phyloP scores from a whole-genome alignment of 2,797 vertebrate genomes.

The Scarus forsteni region DNA sequence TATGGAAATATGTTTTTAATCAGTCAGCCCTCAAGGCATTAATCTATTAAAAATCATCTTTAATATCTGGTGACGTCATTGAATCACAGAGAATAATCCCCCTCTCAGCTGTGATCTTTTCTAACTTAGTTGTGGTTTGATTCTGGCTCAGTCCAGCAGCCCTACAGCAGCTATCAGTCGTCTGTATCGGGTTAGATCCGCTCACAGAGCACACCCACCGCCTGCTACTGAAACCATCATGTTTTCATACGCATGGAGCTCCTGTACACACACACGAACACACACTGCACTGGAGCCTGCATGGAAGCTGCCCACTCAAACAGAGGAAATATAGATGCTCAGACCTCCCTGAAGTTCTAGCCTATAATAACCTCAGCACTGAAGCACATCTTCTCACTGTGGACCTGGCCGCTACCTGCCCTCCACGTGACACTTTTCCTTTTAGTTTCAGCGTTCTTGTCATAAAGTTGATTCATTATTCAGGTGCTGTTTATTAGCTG shows the following conservation, averaged over 20 bases:
- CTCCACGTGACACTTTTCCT: background rate
- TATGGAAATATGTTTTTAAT: too few relatives aligned
- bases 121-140: background rate
- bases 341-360: background rate
- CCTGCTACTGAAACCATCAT: slow-evolving; percentile 66
- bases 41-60: too few relatives aligned
- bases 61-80: too few relatives aligned
- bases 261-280: slow-evolving; percentile 13
- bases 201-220: slow-evolving; percentile 42
- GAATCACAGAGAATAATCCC: background rate
- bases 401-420: background rate
- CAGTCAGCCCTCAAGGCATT: too few relatives aligned
- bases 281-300: slow-evolving; percentile 33
- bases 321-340: background rate
- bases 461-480: slow-evolving; percentile 73
- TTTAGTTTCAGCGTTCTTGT: slow-evolving; percentile 32
- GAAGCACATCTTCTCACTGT: slow-evolving; percentile 23
- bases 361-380: too few relatives aligned
- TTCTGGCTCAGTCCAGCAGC: slow-evolving; percentile 14
- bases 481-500: slow-evolving; percentile 87
- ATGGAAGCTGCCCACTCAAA: slow-evolving; percentile 25
- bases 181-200: slow-evolving; percentile 51
- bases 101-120: background rate
- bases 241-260: slow-evolving; percentile 59
- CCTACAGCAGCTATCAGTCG: slow-evolving; percentile 34